Base-by-base conservation (phyloP, 2,113 vertebrate species). In the Perca schrenkii region DNA sequence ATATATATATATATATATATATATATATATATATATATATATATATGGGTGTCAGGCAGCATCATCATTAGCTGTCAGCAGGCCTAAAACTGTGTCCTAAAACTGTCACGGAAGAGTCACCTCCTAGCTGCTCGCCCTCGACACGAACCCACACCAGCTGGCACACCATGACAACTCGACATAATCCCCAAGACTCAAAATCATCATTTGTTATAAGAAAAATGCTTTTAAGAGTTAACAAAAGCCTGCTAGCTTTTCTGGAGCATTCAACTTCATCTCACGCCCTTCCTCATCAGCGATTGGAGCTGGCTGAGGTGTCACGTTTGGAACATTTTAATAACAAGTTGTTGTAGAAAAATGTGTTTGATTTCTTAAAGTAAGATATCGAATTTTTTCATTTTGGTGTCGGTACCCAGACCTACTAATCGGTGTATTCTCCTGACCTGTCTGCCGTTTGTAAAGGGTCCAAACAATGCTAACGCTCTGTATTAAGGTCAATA, bases 41-140 rank as follows among this genome's bases (percentile, higher is more conserved):
- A 50, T 74, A n/a, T 63, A 58, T 4, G 52, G 25, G 77, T 89
- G 88, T 91, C 86, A 82, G 84, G 69, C 28, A 50, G 65, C 72
- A 89, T 92, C 82, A 91, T 78, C 81, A 79, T 90, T 86, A 77
- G 72, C 82, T 57, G 71, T 74, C 85, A 84, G 68, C 3, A 0
- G 64, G 34, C 50, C 72, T 52, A 68, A 8, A 43, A 43, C 40
- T 11, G 67, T 84, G 82, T 84, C 90, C 88, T 77, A 77, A 89
- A 90, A 89, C 90, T 90, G 88, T 90, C 88, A 80, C 13, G 3
- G 3, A 14, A 60, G 62, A 85, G 25, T 36, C 60, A n/a, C 1
- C 17, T 79, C 71, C 77, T 65, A 16, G 10, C 40, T 16, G 28
- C 83, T 79, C 2, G 3, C 21, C 77, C 64, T 84, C 58, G 50